Conservation (phyloP, 1,140 invertebrate species). For the Listronotus bonariensis region DNA sequence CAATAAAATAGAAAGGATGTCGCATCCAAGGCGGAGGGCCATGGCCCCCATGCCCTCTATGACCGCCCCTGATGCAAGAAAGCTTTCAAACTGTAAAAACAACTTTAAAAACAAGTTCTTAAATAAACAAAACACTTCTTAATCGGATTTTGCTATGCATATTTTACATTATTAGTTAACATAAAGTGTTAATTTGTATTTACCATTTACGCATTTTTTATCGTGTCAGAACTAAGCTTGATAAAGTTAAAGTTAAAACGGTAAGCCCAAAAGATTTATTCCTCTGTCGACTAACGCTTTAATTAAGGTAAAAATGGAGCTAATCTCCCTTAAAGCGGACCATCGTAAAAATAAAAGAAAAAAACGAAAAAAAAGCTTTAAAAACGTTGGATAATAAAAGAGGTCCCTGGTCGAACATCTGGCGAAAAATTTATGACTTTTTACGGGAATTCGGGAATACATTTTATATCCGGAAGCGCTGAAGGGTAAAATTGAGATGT, state of each 20-base stretch:
- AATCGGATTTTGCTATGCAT: too few species aligned
- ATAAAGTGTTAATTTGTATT: too few species aligned
- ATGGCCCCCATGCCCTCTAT: too few species aligned
- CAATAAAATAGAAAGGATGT: too few species aligned
- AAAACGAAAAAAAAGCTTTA: slow-evolving; percentile 18
- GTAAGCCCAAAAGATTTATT: slow-evolving; percentile 23
- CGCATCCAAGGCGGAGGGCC: too few species aligned
- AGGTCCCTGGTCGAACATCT: slow-evolving; percentile 25
- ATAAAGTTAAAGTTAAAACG: slow-evolving; percentile 25
- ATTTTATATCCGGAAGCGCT: slow-evolving; percentile 8
- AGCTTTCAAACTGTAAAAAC: too few species aligned
- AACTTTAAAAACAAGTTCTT: too few species aligned
- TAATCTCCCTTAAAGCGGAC: slow-evolving; percentile 22
- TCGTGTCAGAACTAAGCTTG: slow-evolving; percentile 1
- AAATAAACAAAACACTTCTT: too few species aligned
- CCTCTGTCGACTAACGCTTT: slow-evolving; percentile 13
- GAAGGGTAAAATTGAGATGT: slow-evolving; percentile 14
- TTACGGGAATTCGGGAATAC: slow-evolving; percentile 19
- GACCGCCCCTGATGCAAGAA: too few species aligned
- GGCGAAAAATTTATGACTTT: slow-evolving; percentile 27
- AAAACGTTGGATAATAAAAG: slow-evolving; percentile 15
- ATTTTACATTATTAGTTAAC: too few species aligned
- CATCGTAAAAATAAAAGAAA: slow-evolving; percentile 2
- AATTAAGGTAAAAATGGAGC: slow-evolving; percentile 26
- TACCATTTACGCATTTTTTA: not conserved